These are phyloP conservation scores for Barbus barbus DNA, from an alignment of 2,113 vertebrate species.

Conservation along the genomic window DNA sequence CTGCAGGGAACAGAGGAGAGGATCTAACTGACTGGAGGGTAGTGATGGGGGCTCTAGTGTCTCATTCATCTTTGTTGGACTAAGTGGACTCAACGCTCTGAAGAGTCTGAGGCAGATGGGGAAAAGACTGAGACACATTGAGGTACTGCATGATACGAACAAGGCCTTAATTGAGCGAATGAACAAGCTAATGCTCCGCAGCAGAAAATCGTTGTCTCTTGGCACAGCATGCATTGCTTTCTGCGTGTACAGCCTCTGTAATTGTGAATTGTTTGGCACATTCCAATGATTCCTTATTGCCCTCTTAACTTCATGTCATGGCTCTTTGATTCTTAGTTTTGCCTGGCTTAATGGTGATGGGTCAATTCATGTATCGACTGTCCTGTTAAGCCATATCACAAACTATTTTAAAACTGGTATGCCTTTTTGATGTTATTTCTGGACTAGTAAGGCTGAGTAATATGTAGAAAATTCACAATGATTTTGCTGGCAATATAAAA, in stretches of 20 bases:
- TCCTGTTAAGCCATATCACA: background rate
- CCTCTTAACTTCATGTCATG: background rate
- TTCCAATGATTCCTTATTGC: conserved; percentile 32
- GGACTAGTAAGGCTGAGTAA: background rate
- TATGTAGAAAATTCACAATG: background rate
- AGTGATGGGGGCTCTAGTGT: conserved; percentile 33
- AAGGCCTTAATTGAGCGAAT: conserved; percentile 43
- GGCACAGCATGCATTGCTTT: conserved; percentile 19
- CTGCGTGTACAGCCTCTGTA: background rate
- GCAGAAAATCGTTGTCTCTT: conserved; percentile 52
- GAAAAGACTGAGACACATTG: background rate
- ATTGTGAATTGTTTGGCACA: conserved; percentile 23
- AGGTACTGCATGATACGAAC: conserved; percentile 19
- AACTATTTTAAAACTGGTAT: background rate
- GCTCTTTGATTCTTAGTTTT: conserved; percentile 15
- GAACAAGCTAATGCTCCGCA: conserved; percentile 37
- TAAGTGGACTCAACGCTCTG: conserved; percentile 18
- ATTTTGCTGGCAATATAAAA: background rate
- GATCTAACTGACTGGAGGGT: conserved; percentile 7
- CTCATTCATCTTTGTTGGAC: conserved; percentile 41
- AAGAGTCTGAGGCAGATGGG: conserved; percentile 20
- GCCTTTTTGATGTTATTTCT: background rate
- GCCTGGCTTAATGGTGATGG: background rate
- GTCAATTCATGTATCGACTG: background rate
- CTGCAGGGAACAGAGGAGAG: no score